Conservation (phyloP, 2,797 vertebrate species). For the Borostomias antarcticus region DNA sequence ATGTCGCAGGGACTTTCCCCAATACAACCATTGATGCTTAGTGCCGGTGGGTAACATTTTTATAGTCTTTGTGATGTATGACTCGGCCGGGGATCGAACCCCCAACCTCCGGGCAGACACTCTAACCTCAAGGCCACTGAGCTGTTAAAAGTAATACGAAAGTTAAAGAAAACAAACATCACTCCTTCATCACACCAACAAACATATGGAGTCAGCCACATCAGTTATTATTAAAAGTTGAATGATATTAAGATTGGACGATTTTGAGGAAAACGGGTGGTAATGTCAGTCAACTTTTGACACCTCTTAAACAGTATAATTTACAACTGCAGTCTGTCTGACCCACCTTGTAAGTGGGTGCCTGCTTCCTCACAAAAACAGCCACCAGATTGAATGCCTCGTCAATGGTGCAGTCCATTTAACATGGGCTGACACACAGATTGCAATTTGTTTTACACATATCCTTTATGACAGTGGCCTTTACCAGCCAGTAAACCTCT, state of each 20-base stretch:
- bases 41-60: too few species aligned
- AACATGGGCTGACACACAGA: conserved; percentile 70
- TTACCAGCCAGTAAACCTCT: conserved; percentile 57
- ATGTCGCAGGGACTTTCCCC: too few species aligned
- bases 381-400: conserved; percentile 68
- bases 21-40: too few species aligned
- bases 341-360: conserved; percentile 53
- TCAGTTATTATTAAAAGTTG: too few species aligned
- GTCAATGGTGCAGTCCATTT: conserved; percentile 68
- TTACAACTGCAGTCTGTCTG: conserved; percentile 45
- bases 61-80: too few species aligned
- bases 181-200: too few species aligned
- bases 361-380: conserved; percentile 48
- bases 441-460: conserved; percentile 71
- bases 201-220: too few species aligned
- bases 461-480: conserved; percentile 61
- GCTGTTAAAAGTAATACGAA: too few species aligned
- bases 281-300: conserved; percentile 37
- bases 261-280: conserved; percentile 21
- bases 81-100: too few species aligned
- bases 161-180: too few species aligned
- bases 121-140: too few species aligned
- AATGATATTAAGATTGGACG: background rate
- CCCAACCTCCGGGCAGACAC: too few species aligned
- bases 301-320: conserved; percentile 49